These are phyloP conservation scores for Orius insidiosus DNA, from an alignment of 1,140 invertebrate species.

Conservation along the genomic window DNA sequence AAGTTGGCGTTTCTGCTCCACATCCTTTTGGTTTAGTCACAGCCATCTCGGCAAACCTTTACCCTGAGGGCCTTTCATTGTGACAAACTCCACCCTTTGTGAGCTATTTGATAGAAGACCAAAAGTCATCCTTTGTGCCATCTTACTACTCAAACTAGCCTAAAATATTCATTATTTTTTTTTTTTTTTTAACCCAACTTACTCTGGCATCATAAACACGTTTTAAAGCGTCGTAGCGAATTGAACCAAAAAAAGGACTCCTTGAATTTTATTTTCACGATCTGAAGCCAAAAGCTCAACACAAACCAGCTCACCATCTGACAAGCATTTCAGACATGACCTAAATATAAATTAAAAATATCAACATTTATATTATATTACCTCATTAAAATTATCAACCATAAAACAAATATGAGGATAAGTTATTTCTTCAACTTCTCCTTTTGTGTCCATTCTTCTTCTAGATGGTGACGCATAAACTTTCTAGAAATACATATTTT, in stretches of 20 bases:
- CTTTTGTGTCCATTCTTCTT: conserved; percentile 93
- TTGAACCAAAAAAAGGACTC: conserved; percentile 93
- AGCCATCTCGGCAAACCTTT: conserved; percentile 97
- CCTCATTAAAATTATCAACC: conserved; percentile 98
- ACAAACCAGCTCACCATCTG: conserved; percentile 95
- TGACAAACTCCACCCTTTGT: conserved; percentile 88
- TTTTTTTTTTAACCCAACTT: conserved; percentile 24
- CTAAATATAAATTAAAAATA: conserved; percentile 26
- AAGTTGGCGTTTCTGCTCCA: conserved; percentile 84
- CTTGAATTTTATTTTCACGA: conserved; percentile 59
- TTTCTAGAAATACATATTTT: conserved; percentile 28
- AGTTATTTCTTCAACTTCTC: conserved; percentile 93
- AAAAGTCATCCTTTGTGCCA: conserved; percentile 91
- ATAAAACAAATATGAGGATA: conserved; percentile 98
- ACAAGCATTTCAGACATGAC: conserved; percentile 91
- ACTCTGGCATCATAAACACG: conserved; percentile 93
- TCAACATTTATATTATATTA: conserved; percentile 25
- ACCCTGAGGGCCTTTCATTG: conserved; percentile 90
- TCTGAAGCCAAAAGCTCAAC: conserved; percentile 90
- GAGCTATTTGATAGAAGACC: conserved; percentile 65
- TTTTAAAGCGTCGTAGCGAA: conserved; percentile 91
- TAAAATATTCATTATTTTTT: conserved; percentile 29
- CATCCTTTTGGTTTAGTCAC: conserved; percentile 79
- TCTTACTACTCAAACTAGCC: conserved; percentile 84
- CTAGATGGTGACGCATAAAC: conserved; percentile 95